A percentile compares a stretch with the other conserved stretches of the same genome.
phyloP scores from a whole-genome alignment of 53 echinoderm and acorn worm species.

The Holothuria scabra region DNA sequence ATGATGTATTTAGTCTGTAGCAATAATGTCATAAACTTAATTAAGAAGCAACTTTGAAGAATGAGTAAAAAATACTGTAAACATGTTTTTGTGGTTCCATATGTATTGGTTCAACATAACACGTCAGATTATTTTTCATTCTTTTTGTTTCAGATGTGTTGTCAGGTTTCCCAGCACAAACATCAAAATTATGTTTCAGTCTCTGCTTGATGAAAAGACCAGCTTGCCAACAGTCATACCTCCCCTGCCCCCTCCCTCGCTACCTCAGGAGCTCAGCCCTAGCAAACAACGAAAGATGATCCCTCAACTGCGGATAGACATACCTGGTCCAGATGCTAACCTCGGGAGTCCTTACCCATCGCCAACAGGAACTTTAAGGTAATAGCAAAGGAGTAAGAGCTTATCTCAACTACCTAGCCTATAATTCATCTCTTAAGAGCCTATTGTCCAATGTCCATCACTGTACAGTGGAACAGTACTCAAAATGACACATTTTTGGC shows the following conservation, averaged over 20 bases:
- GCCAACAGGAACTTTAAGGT: slow-evolving; percentile 96
- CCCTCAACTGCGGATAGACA: slow-evolving; percentile 90
- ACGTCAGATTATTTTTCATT: background rate
- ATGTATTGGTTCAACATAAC: too few relatives aligned
- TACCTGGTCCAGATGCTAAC: slow-evolving; percentile 81
- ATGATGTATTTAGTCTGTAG: too few relatives aligned
- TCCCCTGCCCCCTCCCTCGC: slow-evolving; percentile 55
- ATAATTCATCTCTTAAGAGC: too few relatives aligned
- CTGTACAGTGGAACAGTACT: too few relatives aligned
- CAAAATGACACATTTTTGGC: too few relatives aligned
- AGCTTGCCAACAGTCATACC: slow-evolving; percentile 44
- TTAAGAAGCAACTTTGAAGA: too few relatives aligned
- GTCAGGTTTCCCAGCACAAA: slow-evolving; percentile 96
- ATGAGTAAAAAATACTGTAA: too few relatives aligned
- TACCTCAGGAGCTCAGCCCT: slow-evolving; percentile 57
- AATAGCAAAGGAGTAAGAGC: too few relatives aligned
- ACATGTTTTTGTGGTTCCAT: too few relatives aligned
- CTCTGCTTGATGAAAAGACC: slow-evolving; percentile 70
- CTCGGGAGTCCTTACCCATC: slow-evolving; percentile 92
- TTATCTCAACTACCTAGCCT: too few relatives aligned
- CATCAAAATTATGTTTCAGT: slow-evolving; percentile 99
- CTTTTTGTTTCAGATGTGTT: slow-evolving; percentile 70
- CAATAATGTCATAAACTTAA: too few relatives aligned
- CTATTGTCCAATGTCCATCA: too few relatives aligned
- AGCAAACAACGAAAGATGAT: slow-evolving; percentile 74